phyloP scores from a whole-genome alignment of 2,113 vertebrate species.

The Puma concolor region DNA sequence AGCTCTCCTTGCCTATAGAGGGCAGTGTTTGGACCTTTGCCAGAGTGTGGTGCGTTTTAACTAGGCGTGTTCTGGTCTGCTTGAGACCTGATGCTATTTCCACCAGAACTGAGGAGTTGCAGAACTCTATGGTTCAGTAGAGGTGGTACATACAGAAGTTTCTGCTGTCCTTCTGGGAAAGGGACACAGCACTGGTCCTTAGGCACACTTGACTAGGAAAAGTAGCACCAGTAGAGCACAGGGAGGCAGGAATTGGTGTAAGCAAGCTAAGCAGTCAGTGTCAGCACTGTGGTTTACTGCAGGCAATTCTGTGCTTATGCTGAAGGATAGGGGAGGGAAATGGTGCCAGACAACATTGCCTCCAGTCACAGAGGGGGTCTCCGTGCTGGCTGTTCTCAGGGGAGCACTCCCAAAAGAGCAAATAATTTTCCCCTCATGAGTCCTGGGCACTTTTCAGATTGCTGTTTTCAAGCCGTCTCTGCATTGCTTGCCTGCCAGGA shows the following conservation, averaged over 20 bases:
- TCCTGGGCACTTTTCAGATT: not conserved
- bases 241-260: too few relatives aligned
- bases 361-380: not conserved
- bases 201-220: not conserved
- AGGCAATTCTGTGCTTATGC: not conserved
- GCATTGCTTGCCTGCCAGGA: not conserved
- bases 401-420: not conserved
- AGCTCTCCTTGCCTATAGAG: not conserved
- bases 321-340: not conserved
- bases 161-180: not conserved
- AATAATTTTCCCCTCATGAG: not conserved
- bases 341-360: not conserved
- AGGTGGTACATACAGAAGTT: not conserved
- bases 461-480: not conserved
- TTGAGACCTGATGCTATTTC: not conserved
- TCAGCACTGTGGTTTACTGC: not conserved
- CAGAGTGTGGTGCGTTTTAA: not conserved
- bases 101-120: not conserved
- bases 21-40: not conserved
- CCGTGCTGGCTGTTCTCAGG: not conserved
- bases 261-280: not conserved
- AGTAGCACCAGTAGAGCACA: not conserved
- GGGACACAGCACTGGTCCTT: not conserved
- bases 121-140: not conserved
- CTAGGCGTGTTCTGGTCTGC: not conserved